Percentiles rank a stretch among this genome's conserved stretches.
Conservation (phyloP, 2,888 invertebrate genomes). For the Meliscaeva auricollis region DNA sequence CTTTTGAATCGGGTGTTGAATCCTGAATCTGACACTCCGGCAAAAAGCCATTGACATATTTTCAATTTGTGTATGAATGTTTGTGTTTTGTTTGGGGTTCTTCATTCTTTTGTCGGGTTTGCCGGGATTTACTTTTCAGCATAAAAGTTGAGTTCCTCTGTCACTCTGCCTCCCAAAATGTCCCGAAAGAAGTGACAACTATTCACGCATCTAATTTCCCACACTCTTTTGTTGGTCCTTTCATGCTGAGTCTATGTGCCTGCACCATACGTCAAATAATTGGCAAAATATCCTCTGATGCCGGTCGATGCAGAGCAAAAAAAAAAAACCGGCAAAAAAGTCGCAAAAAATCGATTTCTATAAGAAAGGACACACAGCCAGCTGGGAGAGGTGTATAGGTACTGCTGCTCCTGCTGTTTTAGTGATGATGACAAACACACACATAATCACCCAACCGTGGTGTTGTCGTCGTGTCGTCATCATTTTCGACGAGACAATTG, state of each 20-base stretch:
- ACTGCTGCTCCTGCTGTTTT: constrained; percentile 48
- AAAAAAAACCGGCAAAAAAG: constrained; percentile 25
- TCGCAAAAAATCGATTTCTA: constrained; percentile 58
- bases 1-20: constrained; percentile 28
- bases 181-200: constrained; percentile 57
- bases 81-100: constrained; percentile 39
- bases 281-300: constrained; percentile 66
- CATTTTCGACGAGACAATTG: constrained; percentile 68
- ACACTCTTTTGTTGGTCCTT: constrained; percentile 36
- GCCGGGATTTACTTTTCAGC: constrained; percentile 70
- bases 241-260: constrained; percentile 54
- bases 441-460: constrained; percentile 49
- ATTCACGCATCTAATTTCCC: constrained; percentile 75
- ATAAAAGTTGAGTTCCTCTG: constrained; percentile 30
- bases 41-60: constrained; percentile 70
- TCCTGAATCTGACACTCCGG: constrained; percentile 55
- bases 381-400: constrained; percentile 12
- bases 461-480: constrained; percentile 21
- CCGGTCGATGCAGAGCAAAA: neutral
- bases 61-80: constrained; percentile 55
- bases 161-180: neutral
- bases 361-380: constrained; percentile 21
- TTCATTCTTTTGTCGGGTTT: constrained; percentile 19
- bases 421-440: constrained; percentile 37
- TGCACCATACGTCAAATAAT: constrained; percentile 73